Percentiles rank a stretch among this genome's conserved stretches.
Conservation (phyloP, 2,888 invertebrate species). For the Himalopsyche japonica region DNA sequence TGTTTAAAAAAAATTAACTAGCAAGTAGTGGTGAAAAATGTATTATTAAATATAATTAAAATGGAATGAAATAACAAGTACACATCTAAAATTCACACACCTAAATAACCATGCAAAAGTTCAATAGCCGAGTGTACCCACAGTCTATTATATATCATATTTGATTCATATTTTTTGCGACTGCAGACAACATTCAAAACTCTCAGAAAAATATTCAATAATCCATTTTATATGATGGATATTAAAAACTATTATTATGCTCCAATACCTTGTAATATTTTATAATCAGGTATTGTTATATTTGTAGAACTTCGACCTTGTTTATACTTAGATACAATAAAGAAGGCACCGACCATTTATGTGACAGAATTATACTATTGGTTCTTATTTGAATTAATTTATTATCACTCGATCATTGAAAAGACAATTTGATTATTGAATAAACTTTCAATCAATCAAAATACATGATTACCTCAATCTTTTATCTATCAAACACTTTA, state of each 20-base stretch:
- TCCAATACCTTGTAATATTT: neutral
- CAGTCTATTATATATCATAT: neutral
- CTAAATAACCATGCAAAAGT: no score
- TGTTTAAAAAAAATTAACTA: no score
- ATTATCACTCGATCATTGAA: neutral
- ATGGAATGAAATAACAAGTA: no score
- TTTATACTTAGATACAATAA: neutral
- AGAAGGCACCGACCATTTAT: neutral
- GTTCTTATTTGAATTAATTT: neutral
- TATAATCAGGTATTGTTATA: neutral
- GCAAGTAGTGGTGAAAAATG: no score
- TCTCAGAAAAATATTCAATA: neutral
- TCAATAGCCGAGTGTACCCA: neutral
- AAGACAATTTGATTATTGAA: no score
- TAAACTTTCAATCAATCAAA: no score
- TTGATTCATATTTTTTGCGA: neutral
- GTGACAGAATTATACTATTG: neutral
- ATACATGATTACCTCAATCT: no score
- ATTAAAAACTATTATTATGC: neutral
- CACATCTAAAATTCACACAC: no score
- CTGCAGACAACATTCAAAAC: neutral
- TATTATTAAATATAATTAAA: no score
- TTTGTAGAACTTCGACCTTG: neutral
- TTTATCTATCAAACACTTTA: no score
- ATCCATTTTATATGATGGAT: neutral